Conservation (phyloP, 1,140 invertebrate species). For the Mizuhopecten yessoensis region DNA sequence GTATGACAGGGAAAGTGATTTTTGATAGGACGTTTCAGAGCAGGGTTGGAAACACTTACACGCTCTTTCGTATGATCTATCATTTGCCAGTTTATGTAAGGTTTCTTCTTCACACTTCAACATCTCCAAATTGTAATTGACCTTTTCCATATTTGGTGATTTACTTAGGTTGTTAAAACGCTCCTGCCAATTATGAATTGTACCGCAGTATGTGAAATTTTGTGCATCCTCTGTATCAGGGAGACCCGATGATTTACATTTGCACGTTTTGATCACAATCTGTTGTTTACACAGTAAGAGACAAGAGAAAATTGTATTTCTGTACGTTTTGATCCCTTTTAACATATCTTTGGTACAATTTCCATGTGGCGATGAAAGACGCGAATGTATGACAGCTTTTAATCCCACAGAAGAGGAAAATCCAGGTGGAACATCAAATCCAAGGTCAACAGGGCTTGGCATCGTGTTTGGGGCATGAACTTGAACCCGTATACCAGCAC, state of each 20-base stretch:
- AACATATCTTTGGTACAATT: slow-evolving; percentile 76
- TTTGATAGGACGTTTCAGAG: slow-evolving; percentile 78
- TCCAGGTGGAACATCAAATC: slow-evolving; percentile 80
- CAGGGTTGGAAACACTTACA: slow-evolving; percentile 80
- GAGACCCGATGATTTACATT: slow-evolving; percentile 75
- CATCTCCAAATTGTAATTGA: slow-evolving; percentile 49
- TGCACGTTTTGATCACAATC: slow-evolving; percentile 73
- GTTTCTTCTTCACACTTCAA: slow-evolving; percentile 75
- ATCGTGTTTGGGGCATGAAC: slow-evolving; percentile 82
- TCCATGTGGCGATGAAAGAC: slow-evolving; percentile 76
- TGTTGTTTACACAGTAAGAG: slow-evolving; percentile 78
- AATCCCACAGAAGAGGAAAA: slow-evolving; percentile 80
- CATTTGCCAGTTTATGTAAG: slow-evolving; percentile 72
- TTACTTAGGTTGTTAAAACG: slow-evolving; percentile 41
- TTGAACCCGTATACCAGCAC: slow-evolving; percentile 82
- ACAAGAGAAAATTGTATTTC: slow-evolving; percentile 79
- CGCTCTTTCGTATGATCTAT: slow-evolving; percentile 73
- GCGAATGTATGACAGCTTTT: slow-evolving; percentile 75
- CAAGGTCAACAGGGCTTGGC: slow-evolving; percentile 82
- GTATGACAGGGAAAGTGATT: slow-evolving; percentile 80
- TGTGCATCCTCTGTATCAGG: slow-evolving; percentile 59
- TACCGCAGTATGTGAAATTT: slow-evolving; percentile 76
- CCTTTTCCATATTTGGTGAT: neutral
- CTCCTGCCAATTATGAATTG: slow-evolving; percentile 72
- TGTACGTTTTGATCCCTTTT: slow-evolving; percentile 66